These are phyloP conservation scores for Geococcyx californianus DNA, from an alignment of 2,113 vertebrate species.

Conservation along the genomic window DNA sequence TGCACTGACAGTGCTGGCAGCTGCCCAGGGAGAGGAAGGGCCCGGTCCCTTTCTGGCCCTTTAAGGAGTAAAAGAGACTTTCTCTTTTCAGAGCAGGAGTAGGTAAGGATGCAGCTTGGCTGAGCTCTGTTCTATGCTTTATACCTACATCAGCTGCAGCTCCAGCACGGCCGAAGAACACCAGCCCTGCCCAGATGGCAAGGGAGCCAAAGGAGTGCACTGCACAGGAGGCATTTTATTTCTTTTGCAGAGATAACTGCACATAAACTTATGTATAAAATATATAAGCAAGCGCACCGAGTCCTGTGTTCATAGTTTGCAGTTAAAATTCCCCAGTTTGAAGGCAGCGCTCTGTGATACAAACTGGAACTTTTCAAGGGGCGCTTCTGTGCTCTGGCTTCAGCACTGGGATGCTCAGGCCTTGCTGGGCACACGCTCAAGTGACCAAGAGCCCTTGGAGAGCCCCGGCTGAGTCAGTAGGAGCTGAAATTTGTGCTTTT, in stretches of 20 bases:
- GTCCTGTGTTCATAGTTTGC: background rate
- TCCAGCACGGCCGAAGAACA: background rate
- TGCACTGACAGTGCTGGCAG: fast-evolving
- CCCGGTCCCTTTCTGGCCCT: background rate
- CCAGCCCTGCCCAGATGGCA: background rate
- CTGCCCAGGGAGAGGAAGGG: background rate
- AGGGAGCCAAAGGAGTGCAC: background rate
- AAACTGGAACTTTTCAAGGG: background rate
- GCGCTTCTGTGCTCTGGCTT: background rate
- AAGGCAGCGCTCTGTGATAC: background rate
- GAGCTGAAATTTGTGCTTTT: background rate
- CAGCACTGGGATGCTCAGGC: background rate
- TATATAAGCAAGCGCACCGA: too few relatives aligned
- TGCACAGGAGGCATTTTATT: fast-evolving
- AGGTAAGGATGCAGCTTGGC: background rate
- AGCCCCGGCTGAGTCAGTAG: fast-evolving
- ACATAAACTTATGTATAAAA: background rate
- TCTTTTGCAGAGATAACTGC: background rate
- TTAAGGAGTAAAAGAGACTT: background rate
- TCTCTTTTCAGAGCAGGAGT: background rate
- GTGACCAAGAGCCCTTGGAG: background rate
- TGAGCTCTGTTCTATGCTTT: fast-evolving
- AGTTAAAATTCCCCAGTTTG: background rate
- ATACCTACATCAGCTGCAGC: background rate
- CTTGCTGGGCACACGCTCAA: fast-evolving